Evolutionary conservation across 2,113 vertebrate genomes (phyloP), one percentile per base, ranked within the genome.

Genomic region (Sporophila hypoxantha): DNA sequence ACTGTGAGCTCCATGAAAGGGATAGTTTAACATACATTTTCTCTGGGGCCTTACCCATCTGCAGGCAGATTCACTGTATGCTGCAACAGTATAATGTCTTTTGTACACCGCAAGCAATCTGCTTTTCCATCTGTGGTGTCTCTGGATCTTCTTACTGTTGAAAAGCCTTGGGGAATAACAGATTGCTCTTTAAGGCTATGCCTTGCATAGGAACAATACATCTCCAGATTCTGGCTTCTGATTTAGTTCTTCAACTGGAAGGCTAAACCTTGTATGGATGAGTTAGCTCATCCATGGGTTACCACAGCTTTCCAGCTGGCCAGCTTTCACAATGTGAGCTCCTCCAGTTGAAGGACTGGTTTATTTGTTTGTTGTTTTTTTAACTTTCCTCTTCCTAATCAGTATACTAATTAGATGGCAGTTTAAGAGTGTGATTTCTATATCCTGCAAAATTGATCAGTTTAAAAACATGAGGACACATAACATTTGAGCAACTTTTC

Each of bases 51-150:
- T 91, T 90, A 55, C 42, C 53, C 80, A 90, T 86, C 75, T 92
- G 77, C 81, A 86, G 75, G 55, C 62, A 76, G 34, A 86, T 57
- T 76, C 55, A 73, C 46, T 90, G 12, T 46, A 55, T 71, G 30
- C 27, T 88, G 36, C 37, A 61, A 39, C 66, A 44, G 10, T 83
- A 61, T 75, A 89, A 89, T 59, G n/a, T 69, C 55, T 92, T 94
- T 85, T 90, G 50, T 88, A 53, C 77, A 82, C 49, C 25, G 25
- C 4, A 8, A 81, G 52, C 62, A 95, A 93, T 94, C 88, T 95
- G 92, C 19, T 90, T 82, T 84, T 87, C 88, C 86, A 93, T 90
- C 86, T 93, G 86, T 78, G 42, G 32, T 82, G 18, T 84, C 37
- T 88, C 41, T 76, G 8, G 66, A 76, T 79, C 50, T 85, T 76